These are phyloP conservation scores for Drosophila picticornis DNA, from an alignment of 2,888 invertebrate species.

Conservation along the genomic window DNA sequence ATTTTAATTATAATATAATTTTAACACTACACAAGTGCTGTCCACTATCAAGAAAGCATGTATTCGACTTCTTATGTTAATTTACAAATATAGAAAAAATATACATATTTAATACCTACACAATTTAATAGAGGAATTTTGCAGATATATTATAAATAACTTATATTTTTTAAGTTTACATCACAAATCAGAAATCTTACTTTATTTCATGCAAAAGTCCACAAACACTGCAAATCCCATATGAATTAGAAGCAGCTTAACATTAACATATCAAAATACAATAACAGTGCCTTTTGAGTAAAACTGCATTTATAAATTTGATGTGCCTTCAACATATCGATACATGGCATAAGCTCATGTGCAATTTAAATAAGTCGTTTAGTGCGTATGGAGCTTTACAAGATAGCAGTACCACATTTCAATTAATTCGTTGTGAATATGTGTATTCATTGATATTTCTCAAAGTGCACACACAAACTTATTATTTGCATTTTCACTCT, in stretches of 20 bases:
- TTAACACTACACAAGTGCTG: background rate
- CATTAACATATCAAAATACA: background rate
- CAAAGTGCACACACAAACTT: background rate
- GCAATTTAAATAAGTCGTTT: background rate
- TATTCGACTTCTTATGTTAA: background rate
- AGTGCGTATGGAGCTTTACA: background rate
- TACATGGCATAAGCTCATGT: background rate
- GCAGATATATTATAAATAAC: background rate
- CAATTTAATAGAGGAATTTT: background rate
- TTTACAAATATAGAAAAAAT: background rate
- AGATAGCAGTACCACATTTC: background rate
- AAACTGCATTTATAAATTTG: too few species aligned
- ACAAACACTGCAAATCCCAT: background rate
- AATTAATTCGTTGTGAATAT: background rate
- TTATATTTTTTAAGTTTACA: background rate
- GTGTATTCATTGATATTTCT: background rate
- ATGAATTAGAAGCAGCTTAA: slow-evolving; percentile 4
- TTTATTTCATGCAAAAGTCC: background rate
- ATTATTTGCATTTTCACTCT: background rate
- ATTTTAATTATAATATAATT: background rate
- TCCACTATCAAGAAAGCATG: background rate
- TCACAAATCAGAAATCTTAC: background rate
- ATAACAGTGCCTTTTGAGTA: slow-evolving; percentile 18
- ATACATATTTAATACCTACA: background rate
- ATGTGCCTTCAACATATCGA: background rate